These are phyloP conservation scores for Siderastrea radians DNA, from an alignment of 92 coral and sea anemone genomes.

Conservation along the genomic window DNA sequence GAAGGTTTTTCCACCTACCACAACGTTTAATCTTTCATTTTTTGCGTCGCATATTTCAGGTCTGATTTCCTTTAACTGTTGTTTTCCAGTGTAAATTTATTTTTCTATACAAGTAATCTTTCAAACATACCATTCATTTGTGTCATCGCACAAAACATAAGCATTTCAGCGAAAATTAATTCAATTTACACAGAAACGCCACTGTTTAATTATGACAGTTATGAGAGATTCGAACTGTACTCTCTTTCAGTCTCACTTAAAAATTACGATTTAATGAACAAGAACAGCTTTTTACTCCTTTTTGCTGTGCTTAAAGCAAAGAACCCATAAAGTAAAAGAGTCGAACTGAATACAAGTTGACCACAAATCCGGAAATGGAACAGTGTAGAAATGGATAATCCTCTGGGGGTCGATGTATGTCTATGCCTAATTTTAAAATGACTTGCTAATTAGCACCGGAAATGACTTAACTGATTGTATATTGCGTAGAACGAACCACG, in stretches of 20 bases:
- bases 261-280: too few species aligned
- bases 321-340: background rate
- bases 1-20: background rate
- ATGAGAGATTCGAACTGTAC: too few species aligned
- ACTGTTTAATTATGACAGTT: background rate
- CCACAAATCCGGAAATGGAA: conserved; percentile 54
- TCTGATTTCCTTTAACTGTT: background rate
- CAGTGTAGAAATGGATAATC: background rate
- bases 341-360: background rate
- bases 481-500: conserved; percentile 1
- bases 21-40: background rate
- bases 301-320: background rate
- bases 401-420: conserved; percentile 56
- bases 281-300: background rate
- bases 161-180: background rate
- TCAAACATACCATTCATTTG: background rate
- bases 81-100: background rate
- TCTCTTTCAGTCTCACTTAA: too few species aligned
- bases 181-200: conserved; percentile 5
- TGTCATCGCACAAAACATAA: background rate
- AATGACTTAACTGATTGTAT: conserved; percentile 43
- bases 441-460: conserved; percentile 52
- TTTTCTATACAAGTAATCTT: background rate
- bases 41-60: background rate
- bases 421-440: conserved; percentile 34